These are phyloP conservation scores for Acanthacorydalis orientalis DNA, from an alignment of 2,888 invertebrate species.

Conservation along the genomic window DNA sequence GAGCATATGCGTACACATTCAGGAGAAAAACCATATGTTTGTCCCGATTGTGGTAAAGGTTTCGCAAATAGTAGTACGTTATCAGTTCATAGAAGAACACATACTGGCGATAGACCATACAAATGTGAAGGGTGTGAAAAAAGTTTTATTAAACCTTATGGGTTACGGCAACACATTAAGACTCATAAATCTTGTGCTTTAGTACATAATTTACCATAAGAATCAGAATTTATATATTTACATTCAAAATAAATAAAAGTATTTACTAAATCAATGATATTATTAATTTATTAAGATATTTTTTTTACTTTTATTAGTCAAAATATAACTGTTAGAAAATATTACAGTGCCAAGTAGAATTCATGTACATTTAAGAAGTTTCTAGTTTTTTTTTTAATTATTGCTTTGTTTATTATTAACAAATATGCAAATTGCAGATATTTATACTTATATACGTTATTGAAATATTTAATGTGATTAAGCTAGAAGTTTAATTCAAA, in stretches of 20 bases:
- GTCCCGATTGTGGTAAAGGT: conserved; percentile 12
- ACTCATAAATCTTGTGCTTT: conserved; percentile 7
- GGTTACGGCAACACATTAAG: conserved; percentile 10
- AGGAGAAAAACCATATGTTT: conserved; percentile 15
- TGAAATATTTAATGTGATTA: no score
- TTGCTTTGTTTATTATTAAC: no score
- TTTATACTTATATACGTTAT: no score
- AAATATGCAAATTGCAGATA: no score
- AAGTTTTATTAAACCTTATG: conserved; percentile 10
- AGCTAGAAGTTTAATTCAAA: no score
- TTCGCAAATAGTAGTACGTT: conserved; percentile 11
- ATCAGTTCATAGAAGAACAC: conserved; percentile 10
- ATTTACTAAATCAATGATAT: no score
- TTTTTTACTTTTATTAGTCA: neutral
- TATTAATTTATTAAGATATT: neutral
- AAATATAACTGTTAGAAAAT: neutral
- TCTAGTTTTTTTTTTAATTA: no score
- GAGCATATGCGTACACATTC: conserved; percentile 14
- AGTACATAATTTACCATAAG: no score
- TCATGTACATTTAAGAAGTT: neutral
- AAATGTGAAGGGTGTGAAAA: conserved; percentile 11
- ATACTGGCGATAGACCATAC: conserved; percentile 11
- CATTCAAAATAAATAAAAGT: no score
- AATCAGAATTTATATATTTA: no score
- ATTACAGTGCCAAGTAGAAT: neutral